Evolutionary conservation across 2,797 vertebrate genomes (phyloP).

Genomic region (Chloroceryle inda): DNA sequence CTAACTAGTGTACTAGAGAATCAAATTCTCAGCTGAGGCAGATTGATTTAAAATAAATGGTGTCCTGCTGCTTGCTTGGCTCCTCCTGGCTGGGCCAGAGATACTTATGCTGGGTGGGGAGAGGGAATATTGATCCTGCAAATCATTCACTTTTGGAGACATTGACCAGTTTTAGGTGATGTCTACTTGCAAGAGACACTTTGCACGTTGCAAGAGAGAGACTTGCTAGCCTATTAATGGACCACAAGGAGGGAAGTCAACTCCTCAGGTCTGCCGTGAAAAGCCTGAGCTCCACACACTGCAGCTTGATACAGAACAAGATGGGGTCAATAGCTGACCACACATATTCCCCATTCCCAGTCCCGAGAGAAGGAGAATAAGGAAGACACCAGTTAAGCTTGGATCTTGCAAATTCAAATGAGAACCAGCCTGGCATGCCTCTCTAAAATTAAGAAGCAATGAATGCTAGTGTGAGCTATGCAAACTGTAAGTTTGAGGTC

Average conservation of each 20-base stretch:
- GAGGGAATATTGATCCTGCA: not conserved
- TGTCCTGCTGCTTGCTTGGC: not conserved
- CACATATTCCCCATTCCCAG: not conserved
- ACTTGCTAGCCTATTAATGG: not conserved
- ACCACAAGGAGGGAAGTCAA: not conserved
- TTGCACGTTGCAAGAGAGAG: rapidly evolving
- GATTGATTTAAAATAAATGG: not conserved
- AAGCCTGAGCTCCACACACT: not conserved
- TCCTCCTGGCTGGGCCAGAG: not conserved
- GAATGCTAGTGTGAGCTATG: not conserved
- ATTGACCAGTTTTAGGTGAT: not conserved
- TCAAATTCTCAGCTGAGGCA: not conserved
- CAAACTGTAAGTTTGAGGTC: not conserved
- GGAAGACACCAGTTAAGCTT: not conserved
- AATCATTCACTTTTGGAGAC: not conserved
- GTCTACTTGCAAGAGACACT: not conserved
- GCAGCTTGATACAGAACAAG: not conserved
- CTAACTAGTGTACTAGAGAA: not conserved
- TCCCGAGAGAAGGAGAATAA: not conserved
- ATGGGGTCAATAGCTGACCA: not conserved
- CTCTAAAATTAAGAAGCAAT: not conserved
- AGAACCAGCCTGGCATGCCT: not conserved
- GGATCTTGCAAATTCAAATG: not conserved
- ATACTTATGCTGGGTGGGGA: not conserved
- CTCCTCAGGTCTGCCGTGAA: not conserved